Base-by-base conservation (phyloP, 2,113 vertebrate genomes). In the Podocnemis expansa region DNA sequence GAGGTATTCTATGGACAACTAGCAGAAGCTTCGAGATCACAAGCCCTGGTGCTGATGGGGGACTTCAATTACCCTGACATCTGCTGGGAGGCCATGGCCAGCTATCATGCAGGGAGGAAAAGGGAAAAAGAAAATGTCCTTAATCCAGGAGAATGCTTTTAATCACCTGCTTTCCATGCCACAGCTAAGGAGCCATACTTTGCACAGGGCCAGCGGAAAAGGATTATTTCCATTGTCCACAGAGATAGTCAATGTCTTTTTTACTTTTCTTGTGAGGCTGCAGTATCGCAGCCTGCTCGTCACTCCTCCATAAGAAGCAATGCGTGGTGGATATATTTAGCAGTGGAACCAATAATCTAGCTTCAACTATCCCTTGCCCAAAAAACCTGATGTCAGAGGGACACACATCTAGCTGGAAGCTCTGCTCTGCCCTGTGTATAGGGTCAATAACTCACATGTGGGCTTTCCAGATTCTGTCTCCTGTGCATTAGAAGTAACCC, bases 81-180 rank as follows among this genome's bases (percentile, higher is more conserved):
- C n/a, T n/a, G n/a, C n/a, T n/a, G n/a, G n/a, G n/a, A n/a, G n/a
- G n/a, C n/a, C n/a, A n/a, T n/a, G n/a, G n/a, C n/a, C n/a, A n/a
- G n/a, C n/a, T n/a, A n/a, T n/a, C n/a, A n/a, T n/a, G n/a, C n/a
- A n/a, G n/a, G 8, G 5, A 58, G 13, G 22, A 1, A 22, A 80
- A 89, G 88, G 0, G 0, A 0, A 63, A 51, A 78, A 76, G 21
- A 84, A 2, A 11, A 52, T 5, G 73, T 5, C 1, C 8, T 89
- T 55, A 84, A 81, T 2, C 8, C 75, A 8, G 25, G 1, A 70
- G 13, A 70, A 13, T n/a, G 52, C 63, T 93, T 91, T 54, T 34
- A n/a, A 91, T 16, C 1, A 13, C 10, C 5, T 80, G 17, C 0
- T 1, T 70, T 85, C 85, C 80, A 3, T 45, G 2, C 9, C 38